Evolutionary conservation across 1,140 invertebrate genomes (phyloP).

Genomic region (Apis cerana): DNA sequence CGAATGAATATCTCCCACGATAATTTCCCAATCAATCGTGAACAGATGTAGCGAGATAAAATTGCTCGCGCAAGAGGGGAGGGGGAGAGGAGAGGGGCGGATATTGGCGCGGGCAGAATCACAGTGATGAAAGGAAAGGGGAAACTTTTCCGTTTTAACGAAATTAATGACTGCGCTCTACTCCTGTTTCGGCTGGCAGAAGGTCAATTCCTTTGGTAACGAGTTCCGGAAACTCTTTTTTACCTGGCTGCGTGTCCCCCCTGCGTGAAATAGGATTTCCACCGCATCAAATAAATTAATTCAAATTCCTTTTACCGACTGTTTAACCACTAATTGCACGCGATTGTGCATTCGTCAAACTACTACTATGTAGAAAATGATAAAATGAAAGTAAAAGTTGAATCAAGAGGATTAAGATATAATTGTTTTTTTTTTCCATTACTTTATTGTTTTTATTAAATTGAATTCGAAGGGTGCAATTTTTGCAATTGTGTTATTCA

Average conservation of each 20-base stretch:
- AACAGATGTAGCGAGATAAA: not conserved
- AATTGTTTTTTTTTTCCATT: no score
- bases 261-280: not conserved
- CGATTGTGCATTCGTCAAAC: no score
- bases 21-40: not conserved
- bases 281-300: slow-evolving; percentile 22
- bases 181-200: slow-evolving; percentile 14
- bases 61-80: not conserved
- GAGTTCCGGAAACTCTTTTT: slow-evolving; percentile 31
- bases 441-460: no score
- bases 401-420: no score
- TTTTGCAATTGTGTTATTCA: no score
- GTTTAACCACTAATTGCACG: not conserved
- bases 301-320: not conserved
- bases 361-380: no score
- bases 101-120: slow-evolving; percentile 18
- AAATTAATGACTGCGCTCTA: slow-evolving; percentile 31
- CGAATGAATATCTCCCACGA: no score
- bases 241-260: not conserved
- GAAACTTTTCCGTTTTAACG: slow-evolving; percentile 43
- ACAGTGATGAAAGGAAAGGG: slow-evolving; percentile 28
- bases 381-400: no score
- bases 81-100: not conserved
- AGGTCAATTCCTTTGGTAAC: slow-evolving; percentile 38
- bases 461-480: no score